Percentiles rank a stretch among this genome's conserved stretches.
Conservation (phyloP, 2,888 invertebrate genomes). For the Aphrophora alni region DNA sequence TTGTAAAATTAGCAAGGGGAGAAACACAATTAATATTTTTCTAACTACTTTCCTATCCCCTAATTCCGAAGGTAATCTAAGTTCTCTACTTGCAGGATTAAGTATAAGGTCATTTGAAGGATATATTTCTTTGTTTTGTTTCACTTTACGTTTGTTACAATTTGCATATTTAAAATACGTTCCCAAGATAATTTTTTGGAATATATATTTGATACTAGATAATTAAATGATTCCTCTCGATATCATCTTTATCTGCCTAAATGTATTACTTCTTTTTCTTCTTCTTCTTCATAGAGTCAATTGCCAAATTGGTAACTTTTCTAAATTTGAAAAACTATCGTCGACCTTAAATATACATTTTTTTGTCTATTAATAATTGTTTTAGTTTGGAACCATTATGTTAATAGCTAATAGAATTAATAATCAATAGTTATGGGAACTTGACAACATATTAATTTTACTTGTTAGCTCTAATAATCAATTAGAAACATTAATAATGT, state of each 20-base stretch:
- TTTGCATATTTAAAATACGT: constrained; percentile 36
- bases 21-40: constrained; percentile 23
- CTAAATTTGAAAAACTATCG: too few relatives aligned
- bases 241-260: constrained; percentile 19
- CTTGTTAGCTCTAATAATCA: too few relatives aligned
- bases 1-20: constrained; percentile 36
- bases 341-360: too few relatives aligned
- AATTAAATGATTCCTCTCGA: background rate
- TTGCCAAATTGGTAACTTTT: too few relatives aligned
- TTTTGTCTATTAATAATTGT: too few relatives aligned
- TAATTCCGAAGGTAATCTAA: constrained; percentile 31
- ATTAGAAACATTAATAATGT: too few relatives aligned
- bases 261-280: constrained; percentile 27
- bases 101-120: constrained; percentile 29
- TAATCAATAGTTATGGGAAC: too few relatives aligned
- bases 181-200: constrained; percentile 40
- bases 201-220: constrained; percentile 29
- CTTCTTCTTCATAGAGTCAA: constrained; percentile 33
- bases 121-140: constrained; percentile 13
- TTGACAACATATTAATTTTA: too few relatives aligned
- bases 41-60: constrained; percentile 37
- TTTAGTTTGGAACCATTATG: too few relatives aligned
- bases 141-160: constrained; percentile 24
- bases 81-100: constrained; percentile 37
- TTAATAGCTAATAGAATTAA: too few relatives aligned